Evolutionary conservation across 2,113 vertebrate genomes (phyloP).

Genomic region (Chamaetylas fuelleborni): DNA sequence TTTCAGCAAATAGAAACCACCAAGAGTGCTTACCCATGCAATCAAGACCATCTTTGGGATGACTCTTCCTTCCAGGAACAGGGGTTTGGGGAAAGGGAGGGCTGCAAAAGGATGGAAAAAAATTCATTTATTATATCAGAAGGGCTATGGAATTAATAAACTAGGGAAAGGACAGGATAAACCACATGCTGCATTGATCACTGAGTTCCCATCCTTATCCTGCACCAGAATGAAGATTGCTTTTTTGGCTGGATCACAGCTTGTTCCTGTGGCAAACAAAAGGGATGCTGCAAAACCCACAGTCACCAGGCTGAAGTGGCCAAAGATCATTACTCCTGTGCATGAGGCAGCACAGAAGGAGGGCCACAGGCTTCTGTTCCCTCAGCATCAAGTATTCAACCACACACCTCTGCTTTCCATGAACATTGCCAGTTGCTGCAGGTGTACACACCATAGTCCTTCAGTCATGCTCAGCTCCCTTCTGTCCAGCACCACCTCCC

Average conservation of each 20-base stretch:
- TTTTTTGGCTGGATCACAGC: background rate
- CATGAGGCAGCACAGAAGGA: background rate
- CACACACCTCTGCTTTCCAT: background rate
- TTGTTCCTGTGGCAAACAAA: background rate
- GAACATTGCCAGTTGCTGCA: background rate
- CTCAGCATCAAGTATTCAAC: accelerated
- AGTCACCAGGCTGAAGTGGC: background rate
- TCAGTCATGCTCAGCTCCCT: background rate
- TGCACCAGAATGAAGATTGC: background rate
- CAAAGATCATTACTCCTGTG: background rate
- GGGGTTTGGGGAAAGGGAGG: slow-evolving; percentile 68
- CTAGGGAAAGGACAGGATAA: background rate
- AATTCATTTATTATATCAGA: background rate
- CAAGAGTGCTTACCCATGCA: slow-evolving; percentile 63
- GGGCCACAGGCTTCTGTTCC: background rate
- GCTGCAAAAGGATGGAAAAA: slow-evolving; percentile 4
- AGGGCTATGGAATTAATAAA: background rate
- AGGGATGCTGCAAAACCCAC: background rate
- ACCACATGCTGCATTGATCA: background rate
- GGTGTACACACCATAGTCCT: background rate
- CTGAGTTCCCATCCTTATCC: background rate
- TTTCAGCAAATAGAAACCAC: background rate
- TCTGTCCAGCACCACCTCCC: background rate
- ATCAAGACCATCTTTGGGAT: slow-evolving; percentile 65
- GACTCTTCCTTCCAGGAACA: slow-evolving; percentile 67